A percentile compares a stretch with the other conserved stretches of the same genome.
Conservation (phyloP, 2,113 vertebrate genomes). For the Poecile atricapillus region DNA sequence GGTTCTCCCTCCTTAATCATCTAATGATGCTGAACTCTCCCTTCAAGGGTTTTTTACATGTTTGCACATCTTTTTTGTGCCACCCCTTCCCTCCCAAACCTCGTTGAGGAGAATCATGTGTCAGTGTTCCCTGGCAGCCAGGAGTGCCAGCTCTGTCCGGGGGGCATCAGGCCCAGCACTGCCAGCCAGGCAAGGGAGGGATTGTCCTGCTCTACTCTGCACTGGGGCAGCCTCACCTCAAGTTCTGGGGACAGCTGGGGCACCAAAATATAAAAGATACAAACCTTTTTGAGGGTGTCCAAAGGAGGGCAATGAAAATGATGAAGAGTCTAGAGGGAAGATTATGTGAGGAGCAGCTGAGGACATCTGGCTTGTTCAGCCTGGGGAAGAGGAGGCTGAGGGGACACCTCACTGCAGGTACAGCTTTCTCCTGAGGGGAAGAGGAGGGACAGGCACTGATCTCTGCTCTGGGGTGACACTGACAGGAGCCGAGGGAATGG, state of each 20-base stretch:
- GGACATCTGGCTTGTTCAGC: rapidly evolving
- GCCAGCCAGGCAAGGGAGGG: rapidly evolving
- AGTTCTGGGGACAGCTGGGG: background rate
- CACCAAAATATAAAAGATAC: background rate
- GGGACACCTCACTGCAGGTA: rapidly evolving
- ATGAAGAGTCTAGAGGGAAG: background rate
- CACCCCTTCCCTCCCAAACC: background rate
- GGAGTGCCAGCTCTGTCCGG: background rate
- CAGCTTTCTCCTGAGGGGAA: rapidly evolving
- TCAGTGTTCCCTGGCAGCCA: background rate
- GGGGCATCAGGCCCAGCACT: background rate
- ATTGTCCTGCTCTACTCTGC: background rate
- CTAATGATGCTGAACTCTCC: background rate
- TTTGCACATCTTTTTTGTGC: background rate
- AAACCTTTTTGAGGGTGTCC: background rate
- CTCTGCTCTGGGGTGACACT: background rate
- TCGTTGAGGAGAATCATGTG: background rate
- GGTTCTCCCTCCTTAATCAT: background rate
- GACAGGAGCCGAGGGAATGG: background rate
- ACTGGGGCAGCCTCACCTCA: rapidly evolving
- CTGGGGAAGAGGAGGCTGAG: background rate
- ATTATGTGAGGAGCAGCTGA: rapidly evolving
- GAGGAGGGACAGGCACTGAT: background rate
- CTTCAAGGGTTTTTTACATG: background rate
- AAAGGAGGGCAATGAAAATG: background rate